A percentile compares a stretch with the other conserved stretches of the same genome.
Evolutionary conservation across 2,888 invertebrate species (phyloP).

Genomic region (Drosophila vallismaia): DNA sequence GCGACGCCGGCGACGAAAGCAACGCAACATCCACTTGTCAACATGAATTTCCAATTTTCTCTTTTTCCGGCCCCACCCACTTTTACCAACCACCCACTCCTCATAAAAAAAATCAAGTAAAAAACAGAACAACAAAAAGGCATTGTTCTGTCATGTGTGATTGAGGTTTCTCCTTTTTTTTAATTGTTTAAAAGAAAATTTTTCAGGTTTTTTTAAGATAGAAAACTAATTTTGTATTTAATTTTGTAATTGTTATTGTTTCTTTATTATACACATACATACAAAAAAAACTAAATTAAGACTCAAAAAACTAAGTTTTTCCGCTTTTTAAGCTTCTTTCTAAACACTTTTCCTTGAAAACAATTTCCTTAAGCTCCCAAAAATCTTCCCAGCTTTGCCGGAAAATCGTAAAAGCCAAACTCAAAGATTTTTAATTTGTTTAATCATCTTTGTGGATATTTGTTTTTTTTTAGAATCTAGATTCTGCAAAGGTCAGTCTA

Average conservation of each 20-base stretch:
- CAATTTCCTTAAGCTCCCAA: background rate
- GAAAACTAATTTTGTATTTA: background rate
- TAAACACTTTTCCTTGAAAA: background rate
- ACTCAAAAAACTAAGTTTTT: too few relatives aligned
- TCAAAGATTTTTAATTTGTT: constrained; percentile 2
- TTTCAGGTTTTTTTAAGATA: background rate
- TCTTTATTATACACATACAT: too few relatives aligned
- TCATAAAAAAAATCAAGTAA: constrained; percentile 18
- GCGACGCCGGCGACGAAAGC: constrained; percentile 45
- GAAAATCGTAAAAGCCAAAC: background rate
- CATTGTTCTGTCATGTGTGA: background rate
- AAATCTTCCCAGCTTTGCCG: too few relatives aligned
- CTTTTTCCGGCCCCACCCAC: constrained; percentile 8
- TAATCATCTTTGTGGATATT: constrained; percentile 2
- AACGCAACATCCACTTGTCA: constrained; percentile 66
- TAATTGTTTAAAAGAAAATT: constrained; percentile 4
- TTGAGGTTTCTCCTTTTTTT: background rate
- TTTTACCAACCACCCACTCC: constrained; percentile 3
- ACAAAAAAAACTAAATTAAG: too few relatives aligned
- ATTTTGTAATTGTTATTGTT: background rate
- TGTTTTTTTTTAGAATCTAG: background rate
- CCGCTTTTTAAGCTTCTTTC: background rate
- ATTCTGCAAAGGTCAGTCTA: background rate
- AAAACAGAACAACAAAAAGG: background rate
- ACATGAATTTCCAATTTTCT: constrained; percentile 76